Base-by-base conservation (phyloP, 2,113 vertebrate genomes). In the Columbina picui region DNA sequence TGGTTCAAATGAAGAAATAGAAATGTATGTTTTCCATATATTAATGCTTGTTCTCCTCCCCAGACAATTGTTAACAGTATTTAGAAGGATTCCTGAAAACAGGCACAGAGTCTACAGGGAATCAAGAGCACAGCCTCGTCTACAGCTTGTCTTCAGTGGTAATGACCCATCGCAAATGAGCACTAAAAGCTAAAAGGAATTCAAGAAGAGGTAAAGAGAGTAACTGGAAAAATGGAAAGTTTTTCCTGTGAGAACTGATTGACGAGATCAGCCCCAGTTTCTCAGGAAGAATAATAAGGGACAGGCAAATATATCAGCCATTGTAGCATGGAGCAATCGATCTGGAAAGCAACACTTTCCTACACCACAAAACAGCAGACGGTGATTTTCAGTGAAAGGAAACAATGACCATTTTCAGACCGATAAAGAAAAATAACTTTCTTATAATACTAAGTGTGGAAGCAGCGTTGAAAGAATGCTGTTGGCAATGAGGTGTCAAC, bases 1-100 rank as follows among this genome's bases (percentile, higher is more conserved):
- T 80, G n/a, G 49, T 21, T 68, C 69, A 89, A 95, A 64, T 9
- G 29, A 61, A 75, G 60, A 32, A 92, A 67, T 15, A 94, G 23
- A 89, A 90, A 53, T 14, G 30, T 49, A 27, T 25, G 49, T 70
- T 90, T 92, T 18, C 76, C 41, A 23, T 10, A 74, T 1, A 3
- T 20, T 18, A 30, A 27, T 74, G 12, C 45, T 69, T 50, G 18
- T 39, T 15, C 8, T 10, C 29, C 4, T 16, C 57, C n/a, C 10
- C 38, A 69, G 17, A n/a, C 41, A 61, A 39, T 36, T 0, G 0
- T 41, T 38, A 71, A 63, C 7, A 49, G 23, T 5, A 20, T 55
- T 76, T n/a, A 80, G 30, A 57, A 84, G 5, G 10, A 34, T 5
- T 84, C 6, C 1, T 36, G 68, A 52, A 83, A 86, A 68, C 9